Base-by-base conservation (phyloP, 37 sponge, comb jelly and placozoan species). In the Diacarnus erythraeanus region DNA sequence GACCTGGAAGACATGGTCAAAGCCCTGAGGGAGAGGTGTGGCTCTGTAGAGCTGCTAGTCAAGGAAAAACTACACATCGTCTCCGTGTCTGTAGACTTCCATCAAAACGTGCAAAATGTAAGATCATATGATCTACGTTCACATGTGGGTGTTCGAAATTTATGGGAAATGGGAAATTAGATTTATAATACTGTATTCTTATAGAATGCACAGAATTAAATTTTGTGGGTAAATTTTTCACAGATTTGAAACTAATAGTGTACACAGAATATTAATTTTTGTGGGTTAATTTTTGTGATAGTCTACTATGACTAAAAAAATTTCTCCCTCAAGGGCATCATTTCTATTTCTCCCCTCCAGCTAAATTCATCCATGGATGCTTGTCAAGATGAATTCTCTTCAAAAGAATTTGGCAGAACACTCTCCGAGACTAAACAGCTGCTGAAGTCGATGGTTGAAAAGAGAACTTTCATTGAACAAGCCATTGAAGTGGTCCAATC, bases 291-390 rank as follows among this genome's bases (percentile, higher is more conserved):
- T n/a, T n/a, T n/a, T n/a, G n/a, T n/a, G n/a, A n/a, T n/a, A n/a
- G n/a, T n/a, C n/a, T n/a, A n/a, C n/a, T n/a, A n/a, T n/a, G n/a
- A n/a, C n/a, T n/a, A n/a, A n/a, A n/a, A n/a, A n/a, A n/a, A n/a
- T 15, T 61, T 61, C 51, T 12, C 51, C 51, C 51, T 47, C 51
- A 6, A 15, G 51, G 6, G 25, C 10, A 15, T 47, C 51, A 6
- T 47, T 47, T 12, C 51, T 47, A 15, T 12, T 47, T 12, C 12
- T 47, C 51, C 51, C 51, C 51, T 47, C 51, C 51, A 81, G 83
- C 83, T 81, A n/a, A 30, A n/a, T 17, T 0, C 72, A 10, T 58
- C 76, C 41, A 76, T 87, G 87, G 76, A 80, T 26, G 61, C 56
- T 18, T 80, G 71, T 64, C 71, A 80, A 34, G 38, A 51, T 3